These are phyloP conservation scores for Corydoras sp. DNA, from an alignment of 2,113 vertebrate genomes.

Conservation along the genomic window DNA sequence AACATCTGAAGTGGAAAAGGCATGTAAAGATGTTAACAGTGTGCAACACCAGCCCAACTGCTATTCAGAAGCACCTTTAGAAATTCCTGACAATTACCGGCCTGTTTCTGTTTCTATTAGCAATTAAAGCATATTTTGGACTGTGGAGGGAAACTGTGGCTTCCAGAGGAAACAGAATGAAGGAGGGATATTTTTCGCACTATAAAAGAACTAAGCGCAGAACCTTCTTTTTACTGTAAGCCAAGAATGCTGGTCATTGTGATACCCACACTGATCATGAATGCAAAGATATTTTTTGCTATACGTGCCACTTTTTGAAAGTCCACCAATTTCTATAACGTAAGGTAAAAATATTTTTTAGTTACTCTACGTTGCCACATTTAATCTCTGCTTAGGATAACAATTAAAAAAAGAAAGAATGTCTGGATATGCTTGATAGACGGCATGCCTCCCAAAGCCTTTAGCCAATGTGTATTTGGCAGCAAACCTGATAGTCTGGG, in stretches of 20 bases:
- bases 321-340: too few relatives aligned
- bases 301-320: too few relatives aligned
- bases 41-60: constrained; percentile 14
- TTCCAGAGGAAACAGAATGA: too few relatives aligned
- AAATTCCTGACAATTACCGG: constrained; percentile 41
- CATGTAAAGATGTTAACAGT: constrained; percentile 46
- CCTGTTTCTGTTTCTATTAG: constrained; percentile 34
- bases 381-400: constrained; percentile 38
- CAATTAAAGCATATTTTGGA: constrained; percentile 23
- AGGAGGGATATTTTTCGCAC: too few relatives aligned
- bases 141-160: too few relatives aligned
- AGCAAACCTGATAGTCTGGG: constrained; percentile 23
- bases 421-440: constrained; percentile 47
- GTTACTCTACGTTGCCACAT: constrained; percentile 6
- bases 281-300: too few relatives aligned
- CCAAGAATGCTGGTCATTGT: too few relatives aligned
- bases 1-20: constrained; percentile 42
- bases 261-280: too few relatives aligned
- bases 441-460: constrained; percentile 39
- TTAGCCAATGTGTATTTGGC: constrained; percentile 44
- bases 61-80: constrained; percentile 33
- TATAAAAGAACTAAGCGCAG: too few relatives aligned
- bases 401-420: constrained; percentile 23
- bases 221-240: too few relatives aligned
- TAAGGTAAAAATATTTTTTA: too few relatives aligned